Conservation (phyloP, 2,113 vertebrate genomes). For the Myrmecobius fasciatus region DNA sequence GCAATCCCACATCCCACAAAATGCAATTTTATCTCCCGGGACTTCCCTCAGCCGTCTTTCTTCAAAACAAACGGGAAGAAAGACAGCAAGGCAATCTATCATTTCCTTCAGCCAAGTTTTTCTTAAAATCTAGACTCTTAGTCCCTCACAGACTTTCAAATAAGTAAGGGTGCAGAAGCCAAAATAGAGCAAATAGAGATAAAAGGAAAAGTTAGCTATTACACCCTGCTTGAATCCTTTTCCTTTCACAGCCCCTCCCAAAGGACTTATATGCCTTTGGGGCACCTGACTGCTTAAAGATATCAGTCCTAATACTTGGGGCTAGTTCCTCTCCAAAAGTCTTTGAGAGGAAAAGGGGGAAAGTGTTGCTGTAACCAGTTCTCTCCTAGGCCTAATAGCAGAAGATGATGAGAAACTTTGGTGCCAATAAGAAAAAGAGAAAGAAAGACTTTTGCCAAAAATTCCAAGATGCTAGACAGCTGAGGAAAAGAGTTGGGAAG, state of each 20-base stretch:
- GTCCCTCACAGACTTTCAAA: neutral
- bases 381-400: slow-evolving; percentile 51
- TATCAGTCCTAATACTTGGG: neutral
- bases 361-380: slow-evolving; percentile 40
- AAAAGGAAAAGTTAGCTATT: neutral
- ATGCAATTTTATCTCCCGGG: neutral
- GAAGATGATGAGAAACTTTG: slow-evolving; percentile 62
- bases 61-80: slow-evolving; percentile 30
- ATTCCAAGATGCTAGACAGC: slow-evolving; percentile 2
- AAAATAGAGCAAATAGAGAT: neutral
- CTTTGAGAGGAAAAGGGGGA: neutral
- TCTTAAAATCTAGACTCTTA: slow-evolving; percentile 1
- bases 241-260: slow-evolving; percentile 11
- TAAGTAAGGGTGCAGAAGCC: neutral
- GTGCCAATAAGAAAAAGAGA: slow-evolving; percentile 10
- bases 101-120: slow-evolving; percentile 34
- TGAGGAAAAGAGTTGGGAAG: slow-evolving; percentile 6
- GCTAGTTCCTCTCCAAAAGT: slow-evolving; percentile 36
- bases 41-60: neutral
- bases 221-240: neutral
- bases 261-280: neutral
- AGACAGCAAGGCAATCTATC: neutral
- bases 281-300: slow-evolving; percentile 8
- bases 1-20: slow-evolving; percentile 10
- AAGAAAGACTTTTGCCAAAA: slow-evolving; percentile 25